Percentiles rank a stretch among this genome's conserved stretches.
These are phyloP conservation scores for Siphonodentalium dalli DNA, from an alignment of 2,888 invertebrate species.

Conservation along the genomic window DNA sequence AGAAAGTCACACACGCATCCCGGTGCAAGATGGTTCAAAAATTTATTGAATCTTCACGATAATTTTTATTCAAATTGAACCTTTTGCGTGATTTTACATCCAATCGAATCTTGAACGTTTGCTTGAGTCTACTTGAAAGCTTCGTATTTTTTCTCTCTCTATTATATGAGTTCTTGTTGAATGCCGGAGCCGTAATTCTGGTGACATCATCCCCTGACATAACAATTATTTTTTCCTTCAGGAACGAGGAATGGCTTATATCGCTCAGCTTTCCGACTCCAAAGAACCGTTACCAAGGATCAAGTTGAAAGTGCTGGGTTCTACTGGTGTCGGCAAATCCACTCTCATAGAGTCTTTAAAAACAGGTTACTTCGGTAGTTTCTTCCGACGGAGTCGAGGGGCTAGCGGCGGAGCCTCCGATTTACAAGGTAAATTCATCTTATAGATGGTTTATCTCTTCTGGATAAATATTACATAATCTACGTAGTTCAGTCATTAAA, in stretches of 20 bases:
- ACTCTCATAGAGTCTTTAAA: conserved; percentile 74
- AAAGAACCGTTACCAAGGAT: conserved; percentile 67
- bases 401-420: conserved; percentile 28
- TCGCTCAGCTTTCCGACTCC: conserved; percentile 72
- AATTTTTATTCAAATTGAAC: too few relatives aligned
- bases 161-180: background rate
- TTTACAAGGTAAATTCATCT: too few relatives aligned
- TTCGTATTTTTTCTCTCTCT: too few relatives aligned
- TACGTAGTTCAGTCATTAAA: too few relatives aligned
- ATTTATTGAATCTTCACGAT: too few relatives aligned
- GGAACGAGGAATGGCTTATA: conserved; percentile 68
- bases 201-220: background rate
- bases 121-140: too few relatives aligned
- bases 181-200: background rate
- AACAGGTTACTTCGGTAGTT: conserved; percentile 74
- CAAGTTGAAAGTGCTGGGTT: conserved; percentile 76
- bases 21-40: too few relatives aligned
- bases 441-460: too few relatives aligned
- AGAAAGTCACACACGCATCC: too few relatives aligned
- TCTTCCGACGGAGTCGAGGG: conserved; percentile 67
- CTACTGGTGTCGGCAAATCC: conserved; percentile 78
- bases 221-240: conserved; percentile 27
- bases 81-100: too few relatives aligned
- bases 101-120: too few relatives aligned
- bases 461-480: too few relatives aligned